phyloP scores from a whole-genome alignment of 2,888 invertebrate species.

The Stramonita haemastoma region DNA sequence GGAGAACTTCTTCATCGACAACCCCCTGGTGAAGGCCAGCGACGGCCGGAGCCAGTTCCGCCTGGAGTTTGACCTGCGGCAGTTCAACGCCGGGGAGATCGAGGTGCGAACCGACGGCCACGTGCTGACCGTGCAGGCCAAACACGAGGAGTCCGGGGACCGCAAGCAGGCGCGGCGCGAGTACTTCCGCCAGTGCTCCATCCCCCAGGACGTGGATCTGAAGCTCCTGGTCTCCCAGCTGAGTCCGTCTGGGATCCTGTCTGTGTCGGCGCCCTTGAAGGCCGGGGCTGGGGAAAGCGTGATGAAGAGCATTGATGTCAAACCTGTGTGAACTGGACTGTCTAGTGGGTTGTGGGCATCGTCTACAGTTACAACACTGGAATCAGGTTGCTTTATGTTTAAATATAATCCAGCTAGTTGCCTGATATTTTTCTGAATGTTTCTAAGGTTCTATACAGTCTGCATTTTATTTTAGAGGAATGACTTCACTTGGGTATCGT shows the following conservation, averaged over 20 bases:
- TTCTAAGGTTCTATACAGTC: not conserved
- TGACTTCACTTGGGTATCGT: not conserved
- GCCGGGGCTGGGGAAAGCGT: conserved; percentile 86
- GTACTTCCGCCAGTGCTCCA: conserved; percentile 97
- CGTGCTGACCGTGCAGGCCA: conserved; percentile 89
- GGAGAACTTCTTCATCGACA: conserved; percentile 67
- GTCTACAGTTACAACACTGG: not conserved
- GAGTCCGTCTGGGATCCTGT: conserved; percentile 96
- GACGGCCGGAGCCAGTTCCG: conserved; percentile 89
- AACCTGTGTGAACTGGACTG: not conserved
- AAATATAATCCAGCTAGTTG: not conserved
- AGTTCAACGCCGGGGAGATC: conserved; percentile 96
- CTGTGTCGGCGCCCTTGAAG: conserved; percentile 93
- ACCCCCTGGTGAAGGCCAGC: conserved; percentile 79
- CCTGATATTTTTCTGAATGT: not conserved
- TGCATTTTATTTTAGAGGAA: not conserved
- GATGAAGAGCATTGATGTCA: conserved; percentile 83
- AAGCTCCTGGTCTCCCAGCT: conserved; percentile 96
- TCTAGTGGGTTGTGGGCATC: not conserved
- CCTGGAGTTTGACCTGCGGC: conserved; percentile 96
- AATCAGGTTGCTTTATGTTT: not conserved
- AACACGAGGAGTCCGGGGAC: conserved; percentile 98
- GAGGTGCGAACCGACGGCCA: conserved; percentile 99
- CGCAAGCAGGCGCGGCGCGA: conserved; percentile 95
- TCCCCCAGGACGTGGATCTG: conserved; percentile 96